phyloP scores from a whole-genome alignment of 2,888 invertebrate species.

The Campoletis raptor region DNA sequence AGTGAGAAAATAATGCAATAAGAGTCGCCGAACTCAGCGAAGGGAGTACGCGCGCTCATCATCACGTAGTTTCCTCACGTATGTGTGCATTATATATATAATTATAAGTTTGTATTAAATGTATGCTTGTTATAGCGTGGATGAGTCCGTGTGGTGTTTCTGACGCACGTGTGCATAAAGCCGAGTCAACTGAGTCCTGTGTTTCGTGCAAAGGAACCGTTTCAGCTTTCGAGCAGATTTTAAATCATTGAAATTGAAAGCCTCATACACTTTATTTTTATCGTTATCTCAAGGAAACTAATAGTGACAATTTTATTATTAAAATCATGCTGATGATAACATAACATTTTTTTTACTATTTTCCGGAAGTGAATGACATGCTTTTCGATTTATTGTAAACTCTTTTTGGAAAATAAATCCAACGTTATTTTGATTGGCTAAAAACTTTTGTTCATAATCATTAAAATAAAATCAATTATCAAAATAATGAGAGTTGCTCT shows the following conservation, averaged over 20 bases:
- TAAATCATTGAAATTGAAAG: slow-evolving; percentile 17
- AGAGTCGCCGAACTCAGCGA: slow-evolving; percentile 48
- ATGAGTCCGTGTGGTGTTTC: not conserved
- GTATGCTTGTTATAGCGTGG: not conserved
- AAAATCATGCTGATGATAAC: no score
- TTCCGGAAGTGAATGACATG: not conserved
- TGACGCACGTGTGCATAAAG: slow-evolving; percentile 45
- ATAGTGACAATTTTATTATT: not conserved
- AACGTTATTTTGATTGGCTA: not conserved
- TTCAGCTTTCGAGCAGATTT: slow-evolving; percentile 1
- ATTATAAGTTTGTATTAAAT: not conserved
- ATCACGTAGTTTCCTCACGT: slow-evolving; percentile 46
- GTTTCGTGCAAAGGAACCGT: slow-evolving; percentile 29
- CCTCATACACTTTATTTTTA: not conserved
- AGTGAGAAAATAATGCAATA: slow-evolving; percentile 43
- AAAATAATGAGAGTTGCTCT: not conserved
- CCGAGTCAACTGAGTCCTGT: slow-evolving; percentile 40
- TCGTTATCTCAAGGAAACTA: not conserved
- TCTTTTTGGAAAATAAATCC: not conserved
- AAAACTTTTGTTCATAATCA: not conserved
- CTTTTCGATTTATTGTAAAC: not conserved
- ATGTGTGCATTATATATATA: not conserved
- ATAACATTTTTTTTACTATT: no score
- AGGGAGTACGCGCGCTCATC: slow-evolving; percentile 42
- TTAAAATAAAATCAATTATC: not conserved